Percentiles rank a stretch among this genome's conserved stretches.
Evolutionary conservation across 2,113 vertebrate species (phyloP).

Genomic region (Thamnaconus septentrionalis): DNA sequence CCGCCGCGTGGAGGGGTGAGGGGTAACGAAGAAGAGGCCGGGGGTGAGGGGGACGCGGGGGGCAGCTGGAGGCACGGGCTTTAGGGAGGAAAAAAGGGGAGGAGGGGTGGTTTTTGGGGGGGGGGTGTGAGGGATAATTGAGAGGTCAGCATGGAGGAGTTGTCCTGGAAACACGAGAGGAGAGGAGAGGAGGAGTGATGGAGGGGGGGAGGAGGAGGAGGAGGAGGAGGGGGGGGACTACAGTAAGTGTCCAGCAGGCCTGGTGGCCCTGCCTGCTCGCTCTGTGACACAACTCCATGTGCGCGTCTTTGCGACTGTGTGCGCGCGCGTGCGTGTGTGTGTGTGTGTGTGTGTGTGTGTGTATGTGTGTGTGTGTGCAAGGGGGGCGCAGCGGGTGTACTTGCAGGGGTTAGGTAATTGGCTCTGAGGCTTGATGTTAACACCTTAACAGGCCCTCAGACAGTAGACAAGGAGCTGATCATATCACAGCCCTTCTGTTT

Average conservation of each 20-base stretch:
- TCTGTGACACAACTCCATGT: conserved; percentile 19
- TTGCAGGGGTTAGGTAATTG: conserved; percentile 75
- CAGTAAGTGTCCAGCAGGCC: conserved; percentile 35
- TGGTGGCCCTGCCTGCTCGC: too few species aligned
- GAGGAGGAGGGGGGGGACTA: conserved; percentile 16
- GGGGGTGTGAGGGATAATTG: conserved; percentile 51
- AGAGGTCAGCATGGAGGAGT: conserved; percentile 61
- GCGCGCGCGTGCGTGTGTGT: neutral
- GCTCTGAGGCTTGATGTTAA: conserved; percentile 76
- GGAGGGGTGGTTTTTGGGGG: conserved; percentile 7
- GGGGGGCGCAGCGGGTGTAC: conserved; percentile 17
- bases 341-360: conserved; percentile 17
- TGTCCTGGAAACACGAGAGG: conserved; percentile 41
- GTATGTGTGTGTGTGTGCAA: neutral
- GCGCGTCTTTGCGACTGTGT: neutral
- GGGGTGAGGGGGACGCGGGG: too few species aligned
- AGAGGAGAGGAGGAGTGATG: conserved; percentile 18
- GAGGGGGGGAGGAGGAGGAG: neutral
- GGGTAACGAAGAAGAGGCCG: conserved; percentile 21
- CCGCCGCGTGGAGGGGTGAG: conserved; percentile 44
- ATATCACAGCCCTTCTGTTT: conserved; percentile 80
- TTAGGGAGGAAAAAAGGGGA: conserved; percentile 27
- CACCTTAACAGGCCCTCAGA: conserved; percentile 82
- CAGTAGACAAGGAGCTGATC: conserved; percentile 86
- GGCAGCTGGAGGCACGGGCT: conserved; percentile 41